Evolutionary conservation across 37 sponge, comb jelly and placozoan species (phyloP), one percentile per base, ranked within the genome.

Genomic region (Halisarca cf. caerulea): DNA sequence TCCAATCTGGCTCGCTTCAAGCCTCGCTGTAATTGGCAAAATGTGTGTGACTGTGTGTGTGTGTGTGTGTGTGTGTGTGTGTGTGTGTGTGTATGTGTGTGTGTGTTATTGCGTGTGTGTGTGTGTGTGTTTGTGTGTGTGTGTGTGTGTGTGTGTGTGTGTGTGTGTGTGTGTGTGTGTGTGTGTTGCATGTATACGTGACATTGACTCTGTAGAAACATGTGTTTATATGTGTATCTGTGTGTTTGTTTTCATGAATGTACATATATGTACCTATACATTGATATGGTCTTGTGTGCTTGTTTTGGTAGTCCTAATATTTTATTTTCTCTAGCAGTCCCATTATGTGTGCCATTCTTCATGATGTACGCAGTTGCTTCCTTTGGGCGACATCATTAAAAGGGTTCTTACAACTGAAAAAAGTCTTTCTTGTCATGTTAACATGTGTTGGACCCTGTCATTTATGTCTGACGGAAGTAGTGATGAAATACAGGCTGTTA

Each of bases 371-470:
- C 6, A 74, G 77, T 8, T 61, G 2, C 54, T 91, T 91, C 83
- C 87, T 43, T 41, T 97, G 73, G 89, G 90, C 38, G 91, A 90
- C 27, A 80, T 92, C 8, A 87, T 91, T 42, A 75, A 92, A 43
- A 37, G 89, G 34, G 85, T 92, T n/a, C 86, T 87, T 38, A 86
- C 89, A n/a, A 23, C 39, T 42, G 75, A 92, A 43, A 42, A 89
- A 27, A 92, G 87, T 42, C 2, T 36, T 45, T 47, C 51, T 14
- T 30, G 44, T 32, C 41, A 27, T 8, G 55, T 3, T 3, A 73
- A 83, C 8, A 21, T 55, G 30, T 83, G 53, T 25, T 83, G 84
- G 84, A 73, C 84, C 18, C 57, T 40, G 54, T 83, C 73, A 25
- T 83, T 72, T 36, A 72, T 83, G 2, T n/a, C 58, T 27, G 84